Evolutionary conservation across 1,140 invertebrate genomes (phyloP).

Genomic region (Campoletis sonorensis): DNA sequence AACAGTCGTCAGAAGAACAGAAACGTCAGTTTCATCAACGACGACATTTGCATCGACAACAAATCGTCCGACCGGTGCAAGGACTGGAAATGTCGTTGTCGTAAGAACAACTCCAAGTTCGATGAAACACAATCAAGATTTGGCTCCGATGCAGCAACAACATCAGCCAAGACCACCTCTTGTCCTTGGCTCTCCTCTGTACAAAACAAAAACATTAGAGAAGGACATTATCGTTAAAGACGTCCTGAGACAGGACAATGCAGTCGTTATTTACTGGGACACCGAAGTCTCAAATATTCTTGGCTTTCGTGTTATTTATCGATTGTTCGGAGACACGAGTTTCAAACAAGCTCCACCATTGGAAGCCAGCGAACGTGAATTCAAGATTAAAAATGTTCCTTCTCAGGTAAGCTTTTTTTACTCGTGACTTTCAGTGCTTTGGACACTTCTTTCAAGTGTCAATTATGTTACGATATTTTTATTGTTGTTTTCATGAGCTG

Average conservation of each 20-base stretch:
- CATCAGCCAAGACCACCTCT: slow-evolving; percentile 82
- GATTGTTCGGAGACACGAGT: slow-evolving; percentile 91
- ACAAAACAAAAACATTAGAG: slow-evolving; percentile 79
- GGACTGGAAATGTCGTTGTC: slow-evolving; percentile 73
- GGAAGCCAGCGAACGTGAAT: slow-evolving; percentile 91
- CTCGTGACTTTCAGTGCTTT: too few relatives aligned
- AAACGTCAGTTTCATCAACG: slow-evolving; percentile 58
- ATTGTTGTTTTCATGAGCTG: too few relatives aligned
- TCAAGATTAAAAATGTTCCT: slow-evolving; percentile 94
- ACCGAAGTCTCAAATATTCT: slow-evolving; percentile 89
- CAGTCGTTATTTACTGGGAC: slow-evolving; percentile 94
- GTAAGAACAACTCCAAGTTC: slow-evolving; percentile 69
- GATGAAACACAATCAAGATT: slow-evolving; percentile 67
- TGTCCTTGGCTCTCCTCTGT: slow-evolving; percentile 83
- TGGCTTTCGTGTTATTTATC: slow-evolving; percentile 92
- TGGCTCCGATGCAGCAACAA: slow-evolving; percentile 65
- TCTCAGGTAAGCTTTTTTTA: slow-evolving; percentile 80
- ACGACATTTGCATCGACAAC: slow-evolving; percentile 62
- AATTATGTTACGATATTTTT: too few relatives aligned
- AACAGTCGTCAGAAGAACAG: slow-evolving; percentile 58
- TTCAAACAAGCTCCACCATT: slow-evolving; percentile 93
- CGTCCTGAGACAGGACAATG: slow-evolving; percentile 89
- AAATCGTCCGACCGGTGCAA: slow-evolving; percentile 65
- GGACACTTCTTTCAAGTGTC: too few relatives aligned
- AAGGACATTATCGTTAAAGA: slow-evolving; percentile 90